Evolutionary conservation across 2,888 invertebrate species (phyloP).

Genomic region (Cantharis lateralis): DNA sequence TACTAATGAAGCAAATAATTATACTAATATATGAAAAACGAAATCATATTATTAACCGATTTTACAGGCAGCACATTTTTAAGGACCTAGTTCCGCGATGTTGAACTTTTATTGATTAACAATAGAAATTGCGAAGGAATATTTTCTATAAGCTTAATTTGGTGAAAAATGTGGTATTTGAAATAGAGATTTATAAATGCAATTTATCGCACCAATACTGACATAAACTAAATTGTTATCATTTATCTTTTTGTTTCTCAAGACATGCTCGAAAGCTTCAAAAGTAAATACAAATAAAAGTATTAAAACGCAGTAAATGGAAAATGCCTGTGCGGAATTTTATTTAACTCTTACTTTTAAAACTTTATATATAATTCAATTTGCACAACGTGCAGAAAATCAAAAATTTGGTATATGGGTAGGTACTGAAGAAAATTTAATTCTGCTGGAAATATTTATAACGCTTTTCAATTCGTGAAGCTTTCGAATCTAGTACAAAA

Average conservation of each 20-base stretch:
- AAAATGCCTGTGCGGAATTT: neutral
- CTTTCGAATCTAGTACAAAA: neutral
- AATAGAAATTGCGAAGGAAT: neutral
- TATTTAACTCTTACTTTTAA: neutral
- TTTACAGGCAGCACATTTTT: no score
- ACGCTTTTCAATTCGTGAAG: neutral
- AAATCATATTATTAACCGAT: no score
- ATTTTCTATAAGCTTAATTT: neutral
- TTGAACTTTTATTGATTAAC: neutral
- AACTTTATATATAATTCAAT: neutral
- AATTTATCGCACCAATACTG: neutral
- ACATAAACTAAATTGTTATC: conserved; percentile 7
- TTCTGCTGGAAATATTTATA: neutral
- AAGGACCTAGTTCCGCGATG: no score
- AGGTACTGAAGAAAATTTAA: neutral
- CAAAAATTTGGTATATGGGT: neutral
- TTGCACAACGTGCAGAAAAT: neutral
- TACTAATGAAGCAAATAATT: no score
- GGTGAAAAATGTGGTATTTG: neutral
- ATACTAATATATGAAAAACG: no score
- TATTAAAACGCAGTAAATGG: neutral
- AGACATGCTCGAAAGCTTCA: neutral
- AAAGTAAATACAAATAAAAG: conserved; percentile 8
- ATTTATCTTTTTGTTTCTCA: neutral
- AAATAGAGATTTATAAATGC: conserved; percentile 8